These are phyloP conservation scores for Dryobotodes eremita DNA, from an alignment of 2,888 invertebrate species.

Conservation along the genomic window DNA sequence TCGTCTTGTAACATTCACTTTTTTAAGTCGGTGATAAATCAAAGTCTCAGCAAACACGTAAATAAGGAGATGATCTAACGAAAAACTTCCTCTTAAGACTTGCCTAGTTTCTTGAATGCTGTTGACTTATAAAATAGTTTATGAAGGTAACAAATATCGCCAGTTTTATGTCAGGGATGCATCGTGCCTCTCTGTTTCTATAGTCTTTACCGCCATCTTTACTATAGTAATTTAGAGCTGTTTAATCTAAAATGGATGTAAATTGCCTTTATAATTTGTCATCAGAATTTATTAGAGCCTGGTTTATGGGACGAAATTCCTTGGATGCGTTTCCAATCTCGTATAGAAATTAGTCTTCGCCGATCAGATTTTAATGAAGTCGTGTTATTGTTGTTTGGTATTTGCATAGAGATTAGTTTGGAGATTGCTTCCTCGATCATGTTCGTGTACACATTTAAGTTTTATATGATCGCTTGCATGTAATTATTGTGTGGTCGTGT, in stretches of 20 bases:
- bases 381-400: constrained; percentile 77
- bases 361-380: constrained; percentile 64
- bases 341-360: constrained; percentile 61
- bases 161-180: constrained; percentile 77
- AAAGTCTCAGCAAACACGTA: constrained; percentile 69
- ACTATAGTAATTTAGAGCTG: constrained; percentile 72
- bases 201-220: constrained; percentile 71
- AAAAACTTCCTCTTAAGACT: constrained; percentile 70
- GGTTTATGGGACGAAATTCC: constrained; percentile 62
- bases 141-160: constrained; percentile 80
- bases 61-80: constrained; percentile 74
- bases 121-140: constrained; percentile 79
- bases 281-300: constrained; percentile 67
- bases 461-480: constrained; percentile 60
- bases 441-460: constrained; percentile 68
- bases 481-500: constrained; percentile 16
- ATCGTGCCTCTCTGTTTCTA: constrained; percentile 73
- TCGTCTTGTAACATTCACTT: constrained; percentile 43
- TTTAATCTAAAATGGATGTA: constrained; percentile 73
- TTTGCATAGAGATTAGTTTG: constrained; percentile 87
- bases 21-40: constrained; percentile 67
- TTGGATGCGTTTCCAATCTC: constrained; percentile 46
- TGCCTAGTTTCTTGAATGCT: constrained; percentile 69
- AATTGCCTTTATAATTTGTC: constrained; percentile 72
- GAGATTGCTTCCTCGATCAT: constrained; percentile 80